Evolutionary conservation across 2,888 invertebrate genomes (phyloP), one percentile per base, ranked within the genome.

Genomic region (Hypomecis punctinalis): DNA sequence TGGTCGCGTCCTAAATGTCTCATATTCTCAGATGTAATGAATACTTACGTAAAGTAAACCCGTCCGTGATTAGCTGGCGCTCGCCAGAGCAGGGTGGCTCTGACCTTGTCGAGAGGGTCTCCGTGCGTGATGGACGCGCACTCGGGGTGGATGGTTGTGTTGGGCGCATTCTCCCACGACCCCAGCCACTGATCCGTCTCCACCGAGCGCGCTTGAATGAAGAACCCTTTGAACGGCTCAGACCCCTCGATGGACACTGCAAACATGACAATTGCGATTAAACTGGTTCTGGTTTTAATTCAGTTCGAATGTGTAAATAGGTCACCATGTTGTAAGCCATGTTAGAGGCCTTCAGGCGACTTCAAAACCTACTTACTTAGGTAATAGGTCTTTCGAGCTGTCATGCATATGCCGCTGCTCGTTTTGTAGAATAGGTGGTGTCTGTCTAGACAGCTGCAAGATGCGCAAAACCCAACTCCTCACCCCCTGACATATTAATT

Each of bases 31-130:
- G n/a, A n/a, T n/a, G n/a, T n/a, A n/a, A n/a, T n/a, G 36, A 57
- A 64, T 51, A 94, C 96, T 95, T 93, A 97, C 97, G 97, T 97
- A 80, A 97, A 97, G 83, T 96, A 97, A 52, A 97, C 97, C 72
- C 94, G 94, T 72, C 97, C 97, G 11, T 88, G 87, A 73, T 96
- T 93, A 4, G 93, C 86, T 0, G 97, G 97, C 0, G 97, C 96
- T 76, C 94, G 94, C 97, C 97, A 97, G 47, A 96, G 88, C 13
- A 97, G 90, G 33, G 95, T 95, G 0, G 96, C 96, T 58, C 95
- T 94, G 66, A 95, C 89, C 84, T 97, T 97, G 74, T 95, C 95
- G 61, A 94, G 93, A 6, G 96, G 96, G 84, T 97, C 96, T 0
- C 95, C 96, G 81, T 97, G 97, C 5, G 97, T 97, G 75, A 97